Percentiles rank a stretch among this genome's conserved stretches.
Evolutionary conservation across 2,797 vertebrate genomes (phyloP).

Genomic region (Babyrousa celebensis): DNA sequence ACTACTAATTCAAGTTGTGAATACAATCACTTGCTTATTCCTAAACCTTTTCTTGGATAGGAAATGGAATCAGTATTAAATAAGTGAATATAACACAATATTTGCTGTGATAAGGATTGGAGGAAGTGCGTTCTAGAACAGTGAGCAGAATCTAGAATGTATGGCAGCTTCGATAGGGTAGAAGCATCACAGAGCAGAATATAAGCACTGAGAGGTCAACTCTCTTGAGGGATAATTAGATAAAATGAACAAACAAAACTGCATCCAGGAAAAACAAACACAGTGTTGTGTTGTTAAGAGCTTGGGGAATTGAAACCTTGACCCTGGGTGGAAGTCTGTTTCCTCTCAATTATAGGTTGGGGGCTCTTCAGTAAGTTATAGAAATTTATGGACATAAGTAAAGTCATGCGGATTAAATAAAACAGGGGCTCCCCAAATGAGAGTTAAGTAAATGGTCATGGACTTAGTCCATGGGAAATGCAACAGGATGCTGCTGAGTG

Average conservation of each 20-base stretch:
- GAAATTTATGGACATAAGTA: background rate
- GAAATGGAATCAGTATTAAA: background rate
- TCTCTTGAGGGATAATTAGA: background rate
- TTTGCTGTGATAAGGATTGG: background rate
- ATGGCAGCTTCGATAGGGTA: background rate
- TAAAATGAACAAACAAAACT: background rate
- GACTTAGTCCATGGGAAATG: background rate
- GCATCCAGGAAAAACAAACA: background rate
- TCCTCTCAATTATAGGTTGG: background rate
- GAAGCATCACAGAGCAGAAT: background rate
- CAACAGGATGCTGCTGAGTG: background rate
- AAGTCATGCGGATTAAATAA: background rate
- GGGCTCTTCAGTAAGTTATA: background rate
- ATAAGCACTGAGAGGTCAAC: background rate
- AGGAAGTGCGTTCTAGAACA: conserved; percentile 24
- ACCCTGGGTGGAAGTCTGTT: background rate
- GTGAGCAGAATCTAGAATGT: background rate
- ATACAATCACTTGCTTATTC: background rate
- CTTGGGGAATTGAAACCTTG: background rate
- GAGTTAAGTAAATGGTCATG: background rate
- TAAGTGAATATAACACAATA: background rate
- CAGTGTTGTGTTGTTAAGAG: background rate
- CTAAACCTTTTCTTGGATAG: background rate
- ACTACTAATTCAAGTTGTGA: background rate
- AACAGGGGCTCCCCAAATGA: background rate